Conservation (phyloP, 1,140 invertebrate species). For the Heliconius hewitsoni region DNA sequence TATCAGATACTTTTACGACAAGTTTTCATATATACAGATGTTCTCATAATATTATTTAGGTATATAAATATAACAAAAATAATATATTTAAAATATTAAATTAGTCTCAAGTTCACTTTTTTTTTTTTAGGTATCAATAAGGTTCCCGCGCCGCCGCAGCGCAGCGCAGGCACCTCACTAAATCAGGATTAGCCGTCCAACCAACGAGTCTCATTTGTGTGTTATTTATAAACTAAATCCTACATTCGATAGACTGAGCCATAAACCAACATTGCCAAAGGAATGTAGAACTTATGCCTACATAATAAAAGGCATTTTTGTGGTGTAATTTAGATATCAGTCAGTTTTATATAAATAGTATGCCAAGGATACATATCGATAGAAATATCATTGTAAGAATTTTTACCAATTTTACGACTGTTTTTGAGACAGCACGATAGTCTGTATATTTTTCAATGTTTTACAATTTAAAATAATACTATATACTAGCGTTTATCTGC, state of each 20-base stretch:
- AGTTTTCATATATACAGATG: no score
- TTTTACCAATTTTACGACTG: constrained; percentile 51
- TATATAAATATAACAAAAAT: neutral
- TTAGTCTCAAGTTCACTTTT: neutral
- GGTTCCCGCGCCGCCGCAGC: constrained; percentile 41
- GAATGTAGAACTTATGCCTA: neutral
- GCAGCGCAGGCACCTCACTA: constrained; percentile 56
- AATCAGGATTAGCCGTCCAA: constrained; percentile 69
- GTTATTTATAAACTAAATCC: constrained; percentile 76
- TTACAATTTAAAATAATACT: neutral
- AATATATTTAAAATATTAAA: neutral
- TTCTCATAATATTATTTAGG: no score
- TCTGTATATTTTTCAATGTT: neutral
- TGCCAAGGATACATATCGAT: neutral
- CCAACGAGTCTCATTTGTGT: constrained; percentile 64
- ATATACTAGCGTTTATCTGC: no score
- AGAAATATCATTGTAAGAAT: neutral
- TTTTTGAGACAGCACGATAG: constrained; percentile 23
- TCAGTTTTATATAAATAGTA: constrained; percentile 1
- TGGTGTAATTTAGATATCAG: neutral
- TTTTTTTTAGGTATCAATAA: constrained; percentile 36
- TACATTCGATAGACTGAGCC: constrained; percentile 30
- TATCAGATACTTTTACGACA: no score
- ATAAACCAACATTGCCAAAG: neutral
- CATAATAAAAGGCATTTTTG: neutral